These are phyloP conservation scores for Chrysemys picta DNA, from an alignment of 2,113 vertebrate genomes.

Conservation along the genomic window DNA sequence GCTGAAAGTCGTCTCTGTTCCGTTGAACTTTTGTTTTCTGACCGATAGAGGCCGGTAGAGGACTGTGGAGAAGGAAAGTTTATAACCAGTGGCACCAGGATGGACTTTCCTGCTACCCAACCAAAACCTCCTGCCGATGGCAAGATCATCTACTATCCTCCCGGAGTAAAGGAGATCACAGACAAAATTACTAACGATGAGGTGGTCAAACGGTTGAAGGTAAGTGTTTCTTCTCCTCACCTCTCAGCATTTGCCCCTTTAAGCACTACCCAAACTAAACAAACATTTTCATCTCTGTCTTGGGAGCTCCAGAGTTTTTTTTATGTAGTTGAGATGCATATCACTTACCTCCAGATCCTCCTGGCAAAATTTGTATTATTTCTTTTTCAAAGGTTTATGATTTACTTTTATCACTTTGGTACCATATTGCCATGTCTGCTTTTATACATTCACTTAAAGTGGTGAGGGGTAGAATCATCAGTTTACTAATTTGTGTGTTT, in stretches of 20 bases:
- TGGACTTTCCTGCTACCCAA: conserved; percentile 94
- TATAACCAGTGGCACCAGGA: conserved; percentile 82
- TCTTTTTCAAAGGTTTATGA: background rate
- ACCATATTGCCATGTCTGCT: background rate
- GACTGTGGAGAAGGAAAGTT: conserved; percentile 88
- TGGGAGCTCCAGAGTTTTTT: background rate
- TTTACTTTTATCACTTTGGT: rapidly evolving
- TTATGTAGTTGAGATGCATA: background rate
- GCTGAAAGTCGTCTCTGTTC: conserved; percentile 83
- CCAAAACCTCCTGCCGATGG: conserved; percentile 90
- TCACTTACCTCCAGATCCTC: background rate
- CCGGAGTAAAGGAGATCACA: conserved; percentile 98
- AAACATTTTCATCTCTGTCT: background rate
- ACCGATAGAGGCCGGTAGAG: conserved; percentile 99
- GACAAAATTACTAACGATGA: conserved; percentile 99
- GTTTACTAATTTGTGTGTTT: background rate
- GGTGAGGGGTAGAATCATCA: background rate
- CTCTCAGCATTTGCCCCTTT: background rate
- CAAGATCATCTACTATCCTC: conserved; percentile 95
- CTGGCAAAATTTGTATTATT: background rate
- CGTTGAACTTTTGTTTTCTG: conserved; percentile 98
- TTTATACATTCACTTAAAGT: rapidly evolving
- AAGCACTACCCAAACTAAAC: background rate
- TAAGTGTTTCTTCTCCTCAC: conserved; percentile 61
- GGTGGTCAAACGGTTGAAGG: conserved; percentile 98